These are phyloP conservation scores for Boulengeromyrus knoepffleri DNA, from an alignment of 2,113 vertebrate genomes.

Conservation along the genomic window DNA sequence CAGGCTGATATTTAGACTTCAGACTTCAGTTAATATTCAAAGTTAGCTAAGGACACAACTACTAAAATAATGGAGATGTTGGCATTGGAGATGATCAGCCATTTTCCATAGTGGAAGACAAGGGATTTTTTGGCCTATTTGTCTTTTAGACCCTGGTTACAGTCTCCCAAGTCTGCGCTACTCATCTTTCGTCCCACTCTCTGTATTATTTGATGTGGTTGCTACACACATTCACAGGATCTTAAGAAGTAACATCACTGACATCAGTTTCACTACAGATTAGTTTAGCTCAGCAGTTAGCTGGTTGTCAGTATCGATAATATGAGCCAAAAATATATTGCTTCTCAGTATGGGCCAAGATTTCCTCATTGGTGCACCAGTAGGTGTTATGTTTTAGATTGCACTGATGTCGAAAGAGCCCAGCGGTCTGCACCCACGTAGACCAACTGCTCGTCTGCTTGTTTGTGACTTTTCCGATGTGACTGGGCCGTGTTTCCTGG, in stretches of 20 bases:
- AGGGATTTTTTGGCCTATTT: not conserved
- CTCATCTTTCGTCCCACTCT: not conserved
- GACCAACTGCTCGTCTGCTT: not conserved
- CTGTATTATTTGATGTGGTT: not conserved
- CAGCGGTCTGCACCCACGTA: not conserved
- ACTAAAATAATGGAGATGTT: not conserved
- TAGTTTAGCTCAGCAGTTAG: not conserved
- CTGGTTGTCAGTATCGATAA: not conserved
- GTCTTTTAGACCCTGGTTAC: not conserved
- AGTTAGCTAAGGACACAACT: not conserved
- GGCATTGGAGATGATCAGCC: not conserved
- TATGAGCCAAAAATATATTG: not conserved
- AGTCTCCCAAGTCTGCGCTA: not conserved
- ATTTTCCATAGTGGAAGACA: not conserved
- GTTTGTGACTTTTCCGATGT: not conserved
- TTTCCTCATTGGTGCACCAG: not conserved
- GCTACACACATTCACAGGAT: not conserved
- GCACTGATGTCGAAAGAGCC: not conserved
- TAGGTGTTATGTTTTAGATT: not conserved
- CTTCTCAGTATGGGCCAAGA: not conserved
- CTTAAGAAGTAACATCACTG: not conserved
- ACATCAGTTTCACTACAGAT: not conserved
- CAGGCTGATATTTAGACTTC: not conserved
- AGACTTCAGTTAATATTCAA: not conserved
- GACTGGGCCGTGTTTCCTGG: conserved; percentile 21